Percentiles rank a stretch among this genome's conserved stretches.
These are phyloP conservation scores for Bubo scandiacus DNA, from an alignment of 2,113 vertebrate species.

Conservation along the genomic window DNA sequence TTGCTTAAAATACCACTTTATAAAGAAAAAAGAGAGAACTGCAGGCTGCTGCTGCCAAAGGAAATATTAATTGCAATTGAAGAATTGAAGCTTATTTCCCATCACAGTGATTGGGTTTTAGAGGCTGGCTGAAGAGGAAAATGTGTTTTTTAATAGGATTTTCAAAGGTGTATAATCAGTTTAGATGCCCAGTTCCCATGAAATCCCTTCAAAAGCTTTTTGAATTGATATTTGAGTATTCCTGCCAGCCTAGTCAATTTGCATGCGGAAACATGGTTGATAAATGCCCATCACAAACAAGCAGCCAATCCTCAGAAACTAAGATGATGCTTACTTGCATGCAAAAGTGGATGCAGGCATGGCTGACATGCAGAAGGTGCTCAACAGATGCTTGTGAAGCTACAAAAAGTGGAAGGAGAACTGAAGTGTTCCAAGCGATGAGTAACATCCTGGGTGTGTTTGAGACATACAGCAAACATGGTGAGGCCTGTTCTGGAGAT, in stretches of 20 bases:
- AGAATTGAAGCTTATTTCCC: not conserved
- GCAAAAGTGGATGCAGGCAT: not conserved
- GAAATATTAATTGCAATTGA: not conserved
- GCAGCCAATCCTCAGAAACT: not conserved
- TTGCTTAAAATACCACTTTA: not conserved
- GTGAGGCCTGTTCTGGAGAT: not conserved
- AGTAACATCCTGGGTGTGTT: not conserved
- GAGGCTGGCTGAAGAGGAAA: not conserved
- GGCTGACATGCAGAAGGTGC: not conserved
- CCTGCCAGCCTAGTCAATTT: slow-evolving; percentile 3
- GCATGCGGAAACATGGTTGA: not conserved
- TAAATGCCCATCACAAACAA: not conserved
- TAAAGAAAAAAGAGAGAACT: not conserved
- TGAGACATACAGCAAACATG: not conserved
- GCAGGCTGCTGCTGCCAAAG: not conserved
- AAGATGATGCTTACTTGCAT: not conserved
- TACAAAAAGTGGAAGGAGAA: not conserved
- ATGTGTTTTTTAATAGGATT: slow-evolving; percentile 44
- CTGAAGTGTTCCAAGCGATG: not conserved
- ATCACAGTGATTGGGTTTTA: not conserved
- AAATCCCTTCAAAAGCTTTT: slow-evolving; percentile 48
- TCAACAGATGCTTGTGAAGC: not conserved
- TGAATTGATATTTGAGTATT: not conserved
- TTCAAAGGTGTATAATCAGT: slow-evolving; percentile 30
- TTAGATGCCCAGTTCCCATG: slow-evolving; percentile 1